Evolutionary conservation across 2,888 invertebrate genomes (phyloP).

Genomic region (Dynastes tityus): DNA sequence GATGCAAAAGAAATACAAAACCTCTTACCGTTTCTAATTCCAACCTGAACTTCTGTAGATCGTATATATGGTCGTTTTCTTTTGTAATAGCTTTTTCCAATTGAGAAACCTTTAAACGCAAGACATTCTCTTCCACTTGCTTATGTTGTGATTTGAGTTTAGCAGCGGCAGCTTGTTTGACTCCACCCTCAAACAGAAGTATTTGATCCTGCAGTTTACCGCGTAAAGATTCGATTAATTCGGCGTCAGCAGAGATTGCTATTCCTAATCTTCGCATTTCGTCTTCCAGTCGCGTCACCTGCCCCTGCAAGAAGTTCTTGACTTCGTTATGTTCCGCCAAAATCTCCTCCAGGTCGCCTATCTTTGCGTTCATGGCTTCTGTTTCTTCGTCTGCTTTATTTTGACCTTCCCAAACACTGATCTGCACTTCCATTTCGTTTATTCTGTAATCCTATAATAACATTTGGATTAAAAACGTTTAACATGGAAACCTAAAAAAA

Average conservation of each 20-base stretch:
- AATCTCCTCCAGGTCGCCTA: constrained; percentile 70
- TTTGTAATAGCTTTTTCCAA: constrained; percentile 77
- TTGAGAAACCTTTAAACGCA: constrained; percentile 79
- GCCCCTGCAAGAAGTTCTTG: constrained; percentile 70
- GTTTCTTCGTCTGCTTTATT: constrained; percentile 60
- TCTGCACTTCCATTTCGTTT: constrained; percentile 68
- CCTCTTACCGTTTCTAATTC: constrained; percentile 79
- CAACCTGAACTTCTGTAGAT: constrained; percentile 79
- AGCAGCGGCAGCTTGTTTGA: constrained; percentile 72
- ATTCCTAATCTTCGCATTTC: constrained; percentile 74
- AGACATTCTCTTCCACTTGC: constrained; percentile 78
- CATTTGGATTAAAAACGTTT: background rate
- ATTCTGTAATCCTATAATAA: constrained; percentile 67
- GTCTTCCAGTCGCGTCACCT: constrained; percentile 74
- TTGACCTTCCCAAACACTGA: constrained; percentile 67
- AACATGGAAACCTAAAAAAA: background rate
- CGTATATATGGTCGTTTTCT: constrained; percentile 78
- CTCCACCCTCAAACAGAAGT: constrained; percentile 75
- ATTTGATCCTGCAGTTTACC: constrained; percentile 74
- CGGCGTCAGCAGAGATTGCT: constrained; percentile 69
- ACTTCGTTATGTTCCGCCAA: constrained; percentile 69
- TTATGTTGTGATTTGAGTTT: constrained; percentile 72
- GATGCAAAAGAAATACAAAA: background rate
- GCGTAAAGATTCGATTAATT: constrained; percentile 62
- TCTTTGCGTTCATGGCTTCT: constrained; percentile 66